Base-by-base conservation (phyloP, 2,888 invertebrate species). In the Agrochola lota region DNA sequence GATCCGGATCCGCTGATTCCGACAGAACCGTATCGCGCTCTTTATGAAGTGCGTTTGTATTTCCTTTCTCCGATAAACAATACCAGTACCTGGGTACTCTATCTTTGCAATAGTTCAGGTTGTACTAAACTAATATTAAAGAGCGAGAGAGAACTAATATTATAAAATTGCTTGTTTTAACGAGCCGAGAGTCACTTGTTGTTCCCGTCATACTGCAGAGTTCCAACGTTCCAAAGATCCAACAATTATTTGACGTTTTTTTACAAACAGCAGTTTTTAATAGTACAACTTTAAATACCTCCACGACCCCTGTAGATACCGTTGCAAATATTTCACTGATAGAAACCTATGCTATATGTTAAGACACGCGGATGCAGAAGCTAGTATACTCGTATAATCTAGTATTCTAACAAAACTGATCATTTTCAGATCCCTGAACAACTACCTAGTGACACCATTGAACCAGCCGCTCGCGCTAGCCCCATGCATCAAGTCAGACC, bases 401-500 rank as follows among this genome's bases (percentile, higher is more conserved):
- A n/a, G 49, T n/a, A 40, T 26, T 49, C 35, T 68, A 40, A 80
- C n/a, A 74, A 43, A 30, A 1, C 12, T 72, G 43, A 52, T 71
- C 43, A 40, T 75, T 91, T 89, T 0, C 93, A 95, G 95, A 46
- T 92, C 94, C 23, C 87, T 95, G 77, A 88, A 91, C 55, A 86
- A 92, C 80, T 95, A 91, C 87, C 66, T 91, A 74, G 88, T 85
- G 52, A 90, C 92, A 17, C 91, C 94, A 2, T 80, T 96, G 30
- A 85, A 90, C 30, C 62, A 91, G 64, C 93, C 95, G 0, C 81
- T 92, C 1, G 83, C 90, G 0, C 87, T 93, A n/a, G 89, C 91
- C 0, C 88, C 93, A 7, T 96, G 95, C 89, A 89, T 95, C 64
- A 92, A 96, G 81, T 87, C 80, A 9, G 87, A 87, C 0, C 84